Evolutionary conservation across 2,113 vertebrate genomes (phyloP), one percentile per base, ranked within the genome.

Genomic region (Oncorhynchus clarkii): DNA sequence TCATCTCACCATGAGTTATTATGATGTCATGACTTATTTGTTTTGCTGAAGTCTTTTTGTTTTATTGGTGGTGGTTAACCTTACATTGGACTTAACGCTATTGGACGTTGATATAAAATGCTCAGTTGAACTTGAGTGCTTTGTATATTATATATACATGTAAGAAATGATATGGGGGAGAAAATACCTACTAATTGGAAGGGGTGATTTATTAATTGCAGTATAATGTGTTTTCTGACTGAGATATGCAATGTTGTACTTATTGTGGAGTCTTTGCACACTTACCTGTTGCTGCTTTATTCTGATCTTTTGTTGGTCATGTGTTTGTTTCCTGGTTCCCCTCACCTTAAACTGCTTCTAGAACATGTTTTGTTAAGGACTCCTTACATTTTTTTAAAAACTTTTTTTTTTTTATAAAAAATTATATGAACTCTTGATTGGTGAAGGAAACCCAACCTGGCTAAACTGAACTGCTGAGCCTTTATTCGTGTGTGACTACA

Each of bases 101-200:
- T 57, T 54, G 51, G 34, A 77, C 62, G 45, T 76, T 14, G 31
- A 39, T 73, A 76, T 66, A 48, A 68, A 77, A 71, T 76, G 66
- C 71, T 81, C n/a, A 67, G 79, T 75, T 76, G 60, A 80, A 80
- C 57, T 73, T 1, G 27, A 82, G 59, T 75, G 76, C 70, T 81
- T 80, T 89, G 86, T 91, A 89, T 91, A 88, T 89, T 87, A 87
- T 89, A 88, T 85, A 89, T 88, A 89, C 88, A 86, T 72, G 49
- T 70, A 82, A 65, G 71, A 70, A 77, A 72, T 3, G 34, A 62
- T 79, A 67, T 75, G 77, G 69, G 77, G 26, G 65, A 64, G 54
- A 76, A 76, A 83, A 78, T 77, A 79, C 12, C 67, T 60, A 20
- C 67, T 60, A 20, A 6, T 22, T 69, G 26, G 5, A 66, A 79